These are phyloP conservation scores for Tetragonula carbonaria DNA, from an alignment of 2,888 invertebrate species.

Conservation along the genomic window DNA sequence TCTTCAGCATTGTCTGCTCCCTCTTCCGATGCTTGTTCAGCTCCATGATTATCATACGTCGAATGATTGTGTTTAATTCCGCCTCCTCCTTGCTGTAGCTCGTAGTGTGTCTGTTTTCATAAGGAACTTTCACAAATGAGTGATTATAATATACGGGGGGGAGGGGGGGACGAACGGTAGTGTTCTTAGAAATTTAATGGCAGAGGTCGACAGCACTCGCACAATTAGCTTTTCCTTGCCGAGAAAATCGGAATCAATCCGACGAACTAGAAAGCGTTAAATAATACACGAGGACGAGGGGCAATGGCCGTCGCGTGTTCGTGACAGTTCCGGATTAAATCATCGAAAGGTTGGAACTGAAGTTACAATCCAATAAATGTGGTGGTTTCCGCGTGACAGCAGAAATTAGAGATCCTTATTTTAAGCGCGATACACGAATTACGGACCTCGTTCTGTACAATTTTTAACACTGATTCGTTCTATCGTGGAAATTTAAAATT, in stretches of 20 bases:
- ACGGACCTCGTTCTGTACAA: too few species aligned
- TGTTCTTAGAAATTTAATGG: conserved; percentile 35
- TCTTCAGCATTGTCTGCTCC: conserved; percentile 38
- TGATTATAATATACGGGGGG: neutral
- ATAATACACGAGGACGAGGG: neutral
- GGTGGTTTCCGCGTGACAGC: too few species aligned
- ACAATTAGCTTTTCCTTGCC: neutral
- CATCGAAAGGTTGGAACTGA: neutral
- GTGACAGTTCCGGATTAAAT: neutral
- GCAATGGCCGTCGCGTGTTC: neutral
- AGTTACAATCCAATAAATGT: neutral
- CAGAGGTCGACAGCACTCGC: neutral
- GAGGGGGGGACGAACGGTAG: neutral
- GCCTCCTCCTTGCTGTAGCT: conserved; percentile 37
- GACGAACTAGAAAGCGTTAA: conserved; percentile 43
- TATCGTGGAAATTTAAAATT: too few species aligned
- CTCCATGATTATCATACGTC: conserved; percentile 55
- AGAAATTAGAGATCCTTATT: too few species aligned
- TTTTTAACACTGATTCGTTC: too few species aligned
- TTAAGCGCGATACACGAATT: too few species aligned
- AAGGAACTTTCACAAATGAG: conserved; percentile 15
- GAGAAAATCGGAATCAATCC: neutral
- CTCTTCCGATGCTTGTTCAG: conserved; percentile 52
- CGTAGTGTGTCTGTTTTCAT: neutral
- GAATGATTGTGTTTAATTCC: conserved; percentile 52